Percentiles rank a stretch among this genome's conserved stretches.
Evolutionary conservation across 2,888 invertebrate genomes (phyloP).

Genomic region (Lasioglossum vierecki): DNA sequence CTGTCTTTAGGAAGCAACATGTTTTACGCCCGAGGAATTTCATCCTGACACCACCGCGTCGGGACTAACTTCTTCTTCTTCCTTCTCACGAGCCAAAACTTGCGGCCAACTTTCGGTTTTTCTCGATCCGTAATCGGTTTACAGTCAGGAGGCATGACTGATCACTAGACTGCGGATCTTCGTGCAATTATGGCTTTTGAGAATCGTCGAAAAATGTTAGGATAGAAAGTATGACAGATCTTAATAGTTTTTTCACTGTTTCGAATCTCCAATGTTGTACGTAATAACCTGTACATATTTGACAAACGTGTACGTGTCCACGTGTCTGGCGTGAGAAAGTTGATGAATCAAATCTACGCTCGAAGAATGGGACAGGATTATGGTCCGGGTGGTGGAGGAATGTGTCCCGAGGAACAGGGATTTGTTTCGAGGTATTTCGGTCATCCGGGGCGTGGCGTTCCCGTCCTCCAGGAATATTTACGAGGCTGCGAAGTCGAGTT

Average conservation of each 20-base stretch:
- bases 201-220: too few species aligned
- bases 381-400: neutral
- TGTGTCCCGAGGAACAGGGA: neutral
- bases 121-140: neutral
- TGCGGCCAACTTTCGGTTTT: neutral
- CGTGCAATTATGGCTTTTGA: too few species aligned
- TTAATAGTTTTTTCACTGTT: too few species aligned
- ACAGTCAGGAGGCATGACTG: too few species aligned
- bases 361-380: neutral
- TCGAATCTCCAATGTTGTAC: too few species aligned
- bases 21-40: constrained; percentile 1
- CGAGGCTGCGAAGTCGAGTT: neutral
- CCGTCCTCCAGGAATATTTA: neutral
- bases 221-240: too few species aligned
- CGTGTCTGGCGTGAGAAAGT: neutral
- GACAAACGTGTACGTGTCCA: too few species aligned
- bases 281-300: too few species aligned
- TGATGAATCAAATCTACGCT: neutral
- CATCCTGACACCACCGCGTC: neutral
- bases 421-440: constrained; percentile 4
- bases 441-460: neutral
- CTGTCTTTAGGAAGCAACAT: constrained; percentile 7
- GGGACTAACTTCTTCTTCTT: neutral
- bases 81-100: neutral
- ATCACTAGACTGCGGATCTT: too few species aligned